phyloP scores from a whole-genome alignment of 2,888 invertebrate genomes.

The Clusia tigrina region DNA sequence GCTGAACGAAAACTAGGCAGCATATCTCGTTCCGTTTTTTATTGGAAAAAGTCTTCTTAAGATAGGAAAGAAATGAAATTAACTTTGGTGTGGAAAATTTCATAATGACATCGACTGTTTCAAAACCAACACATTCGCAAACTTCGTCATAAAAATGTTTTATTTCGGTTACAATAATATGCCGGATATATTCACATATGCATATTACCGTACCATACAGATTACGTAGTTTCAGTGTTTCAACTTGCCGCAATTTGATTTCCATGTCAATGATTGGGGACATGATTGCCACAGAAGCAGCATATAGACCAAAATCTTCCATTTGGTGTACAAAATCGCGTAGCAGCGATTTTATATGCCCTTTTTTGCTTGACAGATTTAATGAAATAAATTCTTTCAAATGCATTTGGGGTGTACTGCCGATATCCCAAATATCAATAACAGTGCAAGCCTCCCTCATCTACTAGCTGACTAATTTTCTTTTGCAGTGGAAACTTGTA shows the following conservation, averaged over 20 bases:
- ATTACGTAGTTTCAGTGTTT: slow-evolving; percentile 60
- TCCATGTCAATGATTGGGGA: slow-evolving; percentile 72
- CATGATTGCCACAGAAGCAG: slow-evolving; percentile 69
- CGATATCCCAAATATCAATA: too few species aligned
- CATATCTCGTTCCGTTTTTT: slow-evolving; percentile 54
- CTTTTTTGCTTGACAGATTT: too few species aligned
- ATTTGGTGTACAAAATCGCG: slow-evolving; percentile 68
- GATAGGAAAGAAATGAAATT: slow-evolving; percentile 68
- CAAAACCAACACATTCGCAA: slow-evolving; percentile 34
- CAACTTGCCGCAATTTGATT: slow-evolving; percentile 67
- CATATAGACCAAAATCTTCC: slow-evolving; percentile 68
- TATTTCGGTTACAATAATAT: slow-evolving; percentile 67
- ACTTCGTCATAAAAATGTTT: slow-evolving; percentile 48
- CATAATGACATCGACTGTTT: slow-evolving; percentile 60
- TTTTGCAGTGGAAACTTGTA: too few species aligned
- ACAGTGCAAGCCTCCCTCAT: too few species aligned
- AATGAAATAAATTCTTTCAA: too few species aligned
- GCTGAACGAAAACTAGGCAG: slow-evolving; percentile 59
- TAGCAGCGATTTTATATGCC: too few species aligned
- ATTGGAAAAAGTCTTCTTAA: slow-evolving; percentile 68
- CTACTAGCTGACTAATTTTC: too few species aligned
- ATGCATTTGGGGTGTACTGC: too few species aligned
- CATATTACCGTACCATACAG: slow-evolving; percentile 48
- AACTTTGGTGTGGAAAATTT: slow-evolving; percentile 74
- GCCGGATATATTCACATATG: slow-evolving; percentile 65